Percentiles rank a stretch among this genome's conserved stretches.
These are phyloP conservation scores for Benitochromis conjunctus DNA, from an alignment of 2,113 vertebrate species.

Conservation along the genomic window DNA sequence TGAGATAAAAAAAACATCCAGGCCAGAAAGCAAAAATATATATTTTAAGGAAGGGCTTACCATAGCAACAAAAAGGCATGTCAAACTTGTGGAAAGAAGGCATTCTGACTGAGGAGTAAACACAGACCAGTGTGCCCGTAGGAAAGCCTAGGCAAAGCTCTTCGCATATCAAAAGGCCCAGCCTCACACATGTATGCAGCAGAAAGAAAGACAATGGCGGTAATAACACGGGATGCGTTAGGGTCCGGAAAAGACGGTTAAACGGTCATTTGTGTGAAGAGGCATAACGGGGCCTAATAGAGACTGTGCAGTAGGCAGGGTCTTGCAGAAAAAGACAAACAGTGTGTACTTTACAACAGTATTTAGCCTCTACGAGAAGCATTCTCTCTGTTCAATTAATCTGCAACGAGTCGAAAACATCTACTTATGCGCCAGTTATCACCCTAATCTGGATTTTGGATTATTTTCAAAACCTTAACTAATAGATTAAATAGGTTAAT, in stretches of 20 bases:
- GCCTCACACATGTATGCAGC: slow-evolving; percentile 65
- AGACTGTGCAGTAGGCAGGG: slow-evolving; percentile 35
- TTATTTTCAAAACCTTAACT: background rate
- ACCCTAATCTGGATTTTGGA: background rate
- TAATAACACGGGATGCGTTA: slow-evolving; percentile 76
- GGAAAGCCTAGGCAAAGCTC: slow-evolving; percentile 69
- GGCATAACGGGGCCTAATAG: slow-evolving; percentile 53
- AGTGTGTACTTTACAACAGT: slow-evolving; percentile 25
- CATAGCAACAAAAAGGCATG: slow-evolving; percentile 76
- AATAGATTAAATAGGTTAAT: background rate
- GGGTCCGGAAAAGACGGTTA: slow-evolving; percentile 71
- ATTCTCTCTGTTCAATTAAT: background rate
- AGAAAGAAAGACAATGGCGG: slow-evolving; percentile 69
- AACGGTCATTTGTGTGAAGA: slow-evolving; percentile 74
- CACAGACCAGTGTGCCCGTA: slow-evolving; percentile 68
- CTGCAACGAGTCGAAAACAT: slow-evolving; percentile 18
- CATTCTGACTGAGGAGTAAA: slow-evolving; percentile 70
- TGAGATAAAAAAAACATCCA: slow-evolving; percentile 74
- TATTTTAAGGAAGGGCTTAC: slow-evolving; percentile 76
- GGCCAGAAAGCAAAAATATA: slow-evolving; percentile 77
- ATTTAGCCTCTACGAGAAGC: slow-evolving; percentile 12
- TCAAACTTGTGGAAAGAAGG: slow-evolving; percentile 73
- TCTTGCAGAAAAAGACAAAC: slow-evolving; percentile 30
- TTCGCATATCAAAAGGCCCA: slow-evolving; percentile 66
- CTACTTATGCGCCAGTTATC: background rate